These are phyloP conservation scores for Ennomos fuscantarius DNA, from an alignment of 2,888 invertebrate species.

Conservation along the genomic window DNA sequence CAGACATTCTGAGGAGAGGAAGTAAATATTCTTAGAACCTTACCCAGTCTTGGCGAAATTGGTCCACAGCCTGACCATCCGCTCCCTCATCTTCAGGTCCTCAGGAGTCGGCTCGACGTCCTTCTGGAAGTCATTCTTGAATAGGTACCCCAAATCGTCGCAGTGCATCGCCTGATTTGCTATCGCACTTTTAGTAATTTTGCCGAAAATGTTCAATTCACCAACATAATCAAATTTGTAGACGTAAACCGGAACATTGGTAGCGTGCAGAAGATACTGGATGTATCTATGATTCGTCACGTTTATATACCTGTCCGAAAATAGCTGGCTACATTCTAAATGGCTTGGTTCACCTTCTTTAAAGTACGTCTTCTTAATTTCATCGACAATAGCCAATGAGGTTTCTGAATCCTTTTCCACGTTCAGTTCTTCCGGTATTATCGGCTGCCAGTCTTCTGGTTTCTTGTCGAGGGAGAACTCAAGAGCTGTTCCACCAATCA, in stretches of 20 bases:
- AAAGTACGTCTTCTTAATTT: constrained; percentile 66
- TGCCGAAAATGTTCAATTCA: constrained; percentile 60
- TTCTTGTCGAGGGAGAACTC: constrained; percentile 57
- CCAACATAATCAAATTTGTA: constrained; percentile 77
- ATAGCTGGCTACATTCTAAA: constrained; percentile 60
- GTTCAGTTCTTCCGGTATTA: constrained; percentile 65
- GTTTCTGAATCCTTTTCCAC: constrained; percentile 63
- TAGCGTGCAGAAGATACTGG: constrained; percentile 62
- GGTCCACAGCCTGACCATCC: constrained; percentile 74
- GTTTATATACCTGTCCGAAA: constrained; percentile 65
- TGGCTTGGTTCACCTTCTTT: constrained; percentile 60
- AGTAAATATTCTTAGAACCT: constrained; percentile 38
- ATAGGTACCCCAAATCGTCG: constrained; percentile 74
- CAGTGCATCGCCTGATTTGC: constrained; percentile 62
- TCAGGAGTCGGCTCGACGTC: constrained; percentile 62
- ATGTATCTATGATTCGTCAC: constrained; percentile 67
- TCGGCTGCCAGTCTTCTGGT: constrained; percentile 61
- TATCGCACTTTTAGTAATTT: constrained; percentile 45
- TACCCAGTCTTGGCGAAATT: constrained; percentile 80
- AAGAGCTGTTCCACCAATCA: constrained; percentile 67
- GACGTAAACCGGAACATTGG: constrained; percentile 69
- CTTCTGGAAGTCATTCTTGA: constrained; percentile 64
- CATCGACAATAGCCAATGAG: constrained; percentile 57
- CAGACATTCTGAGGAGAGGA: too few relatives aligned
- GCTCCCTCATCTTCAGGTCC: constrained; percentile 72